These are phyloP conservation scores for Chromoteleia sp. DNA, from an alignment of 2,888 invertebrate species.

Conservation along the genomic window DNA sequence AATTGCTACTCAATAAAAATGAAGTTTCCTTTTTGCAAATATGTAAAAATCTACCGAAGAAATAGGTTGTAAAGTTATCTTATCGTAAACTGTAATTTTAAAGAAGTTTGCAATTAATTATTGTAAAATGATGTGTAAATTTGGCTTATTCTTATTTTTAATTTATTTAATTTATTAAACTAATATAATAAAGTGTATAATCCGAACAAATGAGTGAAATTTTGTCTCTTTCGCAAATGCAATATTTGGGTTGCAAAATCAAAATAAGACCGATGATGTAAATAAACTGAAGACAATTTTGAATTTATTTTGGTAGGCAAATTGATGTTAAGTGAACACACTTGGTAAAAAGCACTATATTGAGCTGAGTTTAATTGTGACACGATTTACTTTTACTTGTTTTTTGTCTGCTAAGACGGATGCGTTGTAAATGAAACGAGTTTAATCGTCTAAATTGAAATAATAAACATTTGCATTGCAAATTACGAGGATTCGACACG, in stretches of 20 bases:
- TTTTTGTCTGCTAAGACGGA: constrained; percentile 20
- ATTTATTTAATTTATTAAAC: too few species aligned
- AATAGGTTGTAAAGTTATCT: too few species aligned
- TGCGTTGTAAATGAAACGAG: background rate
- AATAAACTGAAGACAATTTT: constrained; percentile 12
- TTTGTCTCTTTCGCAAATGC: too few species aligned
- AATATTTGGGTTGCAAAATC: background rate
- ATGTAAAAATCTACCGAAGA: too few species aligned
- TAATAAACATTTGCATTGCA: constrained; percentile 4
- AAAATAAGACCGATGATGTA: background rate
- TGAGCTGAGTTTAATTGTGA: constrained; percentile 26
- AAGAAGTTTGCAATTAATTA: too few species aligned
- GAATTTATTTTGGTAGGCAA: constrained; percentile 16
- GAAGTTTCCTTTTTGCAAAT: too few species aligned
- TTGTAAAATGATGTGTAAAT: too few species aligned
- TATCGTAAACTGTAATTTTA: too few species aligned
- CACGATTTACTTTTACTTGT: constrained; percentile 13
- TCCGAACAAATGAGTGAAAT: too few species aligned
- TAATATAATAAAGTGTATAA: too few species aligned
- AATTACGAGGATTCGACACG: background rate
- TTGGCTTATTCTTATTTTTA: too few species aligned
- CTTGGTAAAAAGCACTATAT: constrained; percentile 16
- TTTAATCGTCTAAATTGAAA: constrained; percentile 17
- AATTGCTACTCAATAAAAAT: too few species aligned
- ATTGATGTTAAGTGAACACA: constrained; percentile 25